Conservation (phyloP, 2,797 vertebrate species). For the Tadarida brasiliensis region DNA sequence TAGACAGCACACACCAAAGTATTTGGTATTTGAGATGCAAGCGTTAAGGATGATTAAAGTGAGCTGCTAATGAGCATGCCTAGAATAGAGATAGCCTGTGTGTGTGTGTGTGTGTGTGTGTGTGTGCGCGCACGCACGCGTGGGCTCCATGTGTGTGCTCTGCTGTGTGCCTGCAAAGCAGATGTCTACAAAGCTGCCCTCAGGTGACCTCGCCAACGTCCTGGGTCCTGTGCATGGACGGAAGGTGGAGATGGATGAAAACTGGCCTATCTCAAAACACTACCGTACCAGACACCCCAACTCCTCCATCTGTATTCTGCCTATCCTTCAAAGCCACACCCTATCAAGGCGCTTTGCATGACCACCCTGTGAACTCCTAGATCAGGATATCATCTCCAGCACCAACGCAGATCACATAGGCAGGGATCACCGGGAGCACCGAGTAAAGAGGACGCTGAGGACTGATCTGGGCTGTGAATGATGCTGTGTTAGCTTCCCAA, state of each 20-base stretch:
- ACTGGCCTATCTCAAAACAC: not conserved
- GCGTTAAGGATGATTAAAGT: slow-evolving; percentile 80
- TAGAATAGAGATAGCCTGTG: slow-evolving; percentile 67
- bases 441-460: not conserved
- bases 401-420: not conserved
- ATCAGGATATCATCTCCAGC: not conserved
- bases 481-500: rapidly evolving
- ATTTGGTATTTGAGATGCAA: slow-evolving; percentile 74
- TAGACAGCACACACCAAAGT: slow-evolving; percentile 74
- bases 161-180: not conserved
- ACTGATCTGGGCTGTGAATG: not conserved
- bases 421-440: not conserved
- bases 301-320: not conserved
- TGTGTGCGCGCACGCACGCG: rapidly evolving
- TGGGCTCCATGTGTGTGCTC: not conserved
- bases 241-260: not conserved
- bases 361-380: not conserved
- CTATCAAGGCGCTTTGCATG: not conserved
- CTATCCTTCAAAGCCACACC: not conserved
- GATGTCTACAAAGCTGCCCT: slow-evolving; percentile 59
- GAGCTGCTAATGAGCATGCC: slow-evolving; percentile 78
- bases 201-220: slow-evolving; percentile 17
- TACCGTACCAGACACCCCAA: not conserved
- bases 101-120: not conserved
- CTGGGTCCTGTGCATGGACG: not conserved